These are phyloP conservation scores for Loxodonta africana DNA, from an alignment of 2,113 vertebrate genomes.

Conservation along the genomic window DNA sequence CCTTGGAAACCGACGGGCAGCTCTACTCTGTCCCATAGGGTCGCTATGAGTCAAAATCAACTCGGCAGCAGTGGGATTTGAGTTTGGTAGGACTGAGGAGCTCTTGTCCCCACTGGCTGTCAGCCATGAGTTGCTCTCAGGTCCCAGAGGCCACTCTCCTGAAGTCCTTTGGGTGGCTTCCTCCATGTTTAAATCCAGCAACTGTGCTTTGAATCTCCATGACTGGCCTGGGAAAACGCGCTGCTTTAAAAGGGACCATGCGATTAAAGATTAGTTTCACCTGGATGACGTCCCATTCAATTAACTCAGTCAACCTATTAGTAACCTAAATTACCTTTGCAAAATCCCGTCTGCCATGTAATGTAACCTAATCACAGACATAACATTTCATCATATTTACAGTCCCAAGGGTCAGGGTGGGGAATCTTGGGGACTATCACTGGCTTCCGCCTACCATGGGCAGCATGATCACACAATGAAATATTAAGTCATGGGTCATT, in stretches of 20 bases:
- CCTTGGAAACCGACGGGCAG: too few relatives aligned
- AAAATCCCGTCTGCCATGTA: background rate
- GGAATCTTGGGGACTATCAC: background rate
- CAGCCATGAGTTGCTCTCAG: background rate
- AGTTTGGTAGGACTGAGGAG: background rate
- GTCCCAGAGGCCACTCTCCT: background rate
- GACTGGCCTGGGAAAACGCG: background rate
- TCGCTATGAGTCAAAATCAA: too few relatives aligned
- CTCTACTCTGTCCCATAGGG: too few relatives aligned
- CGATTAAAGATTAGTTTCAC: slow-evolving; percentile 37
- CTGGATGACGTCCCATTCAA: slow-evolving; percentile 9
- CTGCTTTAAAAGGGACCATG: background rate
- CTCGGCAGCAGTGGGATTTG: too few relatives aligned
- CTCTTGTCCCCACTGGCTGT: background rate
- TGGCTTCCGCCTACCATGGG: background rate
- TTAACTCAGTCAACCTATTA: slow-evolving; percentile 22
- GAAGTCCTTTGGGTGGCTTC: background rate
- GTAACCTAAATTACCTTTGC: background rate
- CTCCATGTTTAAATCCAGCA: background rate
- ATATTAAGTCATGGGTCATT: background rate
- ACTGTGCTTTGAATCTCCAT: background rate
- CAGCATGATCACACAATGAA: background rate
- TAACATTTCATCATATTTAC: background rate
- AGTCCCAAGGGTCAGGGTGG: background rate
- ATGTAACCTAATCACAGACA: background rate